Conservation (phyloP, 1,140 invertebrate genomes). For the Diuraphis noxia region DNA sequence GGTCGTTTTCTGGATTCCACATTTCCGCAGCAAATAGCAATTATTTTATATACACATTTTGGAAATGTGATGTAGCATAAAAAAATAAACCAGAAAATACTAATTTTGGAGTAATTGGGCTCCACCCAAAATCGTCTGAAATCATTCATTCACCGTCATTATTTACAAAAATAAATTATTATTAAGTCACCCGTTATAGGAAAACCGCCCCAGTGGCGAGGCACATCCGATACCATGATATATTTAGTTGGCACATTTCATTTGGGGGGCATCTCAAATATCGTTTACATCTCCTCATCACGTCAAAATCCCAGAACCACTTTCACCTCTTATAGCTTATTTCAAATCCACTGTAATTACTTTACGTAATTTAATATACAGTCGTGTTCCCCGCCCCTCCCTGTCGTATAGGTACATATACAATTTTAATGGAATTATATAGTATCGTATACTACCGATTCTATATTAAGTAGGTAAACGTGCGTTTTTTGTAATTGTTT, state of each 20-base stretch:
- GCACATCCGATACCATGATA: background rate
- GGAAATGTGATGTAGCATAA: background rate
- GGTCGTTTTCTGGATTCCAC: background rate
- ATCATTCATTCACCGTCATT: background rate
- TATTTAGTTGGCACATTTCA: background rate
- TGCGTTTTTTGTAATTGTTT: background rate
- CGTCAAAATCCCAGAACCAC: background rate
- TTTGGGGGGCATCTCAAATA: background rate
- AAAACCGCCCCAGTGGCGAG: background rate
- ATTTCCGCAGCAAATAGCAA: background rate
- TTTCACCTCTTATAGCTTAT: background rate
- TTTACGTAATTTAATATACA: slow-evolving; percentile 1
- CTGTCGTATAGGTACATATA: background rate
- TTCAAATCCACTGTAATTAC: background rate
- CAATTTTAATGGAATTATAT: background rate
- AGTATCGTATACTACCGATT: background rate
- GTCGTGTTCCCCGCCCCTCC: background rate
- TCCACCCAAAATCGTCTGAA: background rate
- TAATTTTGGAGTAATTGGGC: background rate
- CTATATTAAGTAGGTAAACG: background rate
- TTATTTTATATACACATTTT: background rate
- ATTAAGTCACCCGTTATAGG: background rate
- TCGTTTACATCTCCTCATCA: background rate
- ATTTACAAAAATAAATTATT: background rate
- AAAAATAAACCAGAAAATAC: background rate